A percentile compares a stretch with the other conserved stretches of the same genome.
These are phyloP conservation scores for Boulengeromyrus knoepffleri DNA, from an alignment of 2,113 vertebrate species.

Conservation along the genomic window DNA sequence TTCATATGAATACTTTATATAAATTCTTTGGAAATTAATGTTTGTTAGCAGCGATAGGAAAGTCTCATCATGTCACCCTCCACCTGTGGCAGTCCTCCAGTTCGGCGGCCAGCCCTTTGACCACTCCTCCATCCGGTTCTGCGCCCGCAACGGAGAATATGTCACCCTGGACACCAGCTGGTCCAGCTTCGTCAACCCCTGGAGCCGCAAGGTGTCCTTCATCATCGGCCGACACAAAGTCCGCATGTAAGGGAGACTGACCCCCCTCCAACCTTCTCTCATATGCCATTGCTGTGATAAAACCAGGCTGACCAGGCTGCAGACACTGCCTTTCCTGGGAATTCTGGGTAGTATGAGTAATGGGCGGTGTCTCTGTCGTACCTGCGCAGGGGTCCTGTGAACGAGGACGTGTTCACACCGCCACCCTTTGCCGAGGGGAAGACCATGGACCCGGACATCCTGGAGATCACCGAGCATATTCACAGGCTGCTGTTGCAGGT, in stretches of 20 bases:
- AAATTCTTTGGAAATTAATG: not conserved
- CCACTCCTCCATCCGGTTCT: constrained; percentile 69
- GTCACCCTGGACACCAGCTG: constrained; percentile 74
- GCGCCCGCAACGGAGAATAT: constrained; percentile 69
- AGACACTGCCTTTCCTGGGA: not conserved
- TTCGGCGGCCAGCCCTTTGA: constrained; percentile 71
- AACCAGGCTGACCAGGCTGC: not conserved
- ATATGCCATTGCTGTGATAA: not conserved
- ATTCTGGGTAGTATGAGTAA: not conserved
- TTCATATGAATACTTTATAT: not conserved
- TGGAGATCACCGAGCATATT: constrained; percentile 70
- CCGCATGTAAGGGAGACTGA: constrained; percentile 59
- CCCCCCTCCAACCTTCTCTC: not conserved
- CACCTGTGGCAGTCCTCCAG: constrained; percentile 56
- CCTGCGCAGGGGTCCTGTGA: constrained; percentile 61
- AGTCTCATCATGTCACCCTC: not conserved
- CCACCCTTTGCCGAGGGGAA: constrained; percentile 50
- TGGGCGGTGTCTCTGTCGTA: not conserved
- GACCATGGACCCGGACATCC: constrained; percentile 50
- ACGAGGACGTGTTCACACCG: constrained; percentile 68
- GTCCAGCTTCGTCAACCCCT: constrained; percentile 77
- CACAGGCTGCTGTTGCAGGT: constrained; percentile 70
- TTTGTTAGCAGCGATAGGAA: not conserved
- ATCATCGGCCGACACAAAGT: constrained; percentile 76
- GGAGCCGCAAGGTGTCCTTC: constrained; percentile 74